Evolutionary conservation across 2,797 vertebrate genomes (phyloP), one percentile per base, ranked within the genome.

Genomic region (Thaleichthys pacificus): DNA sequence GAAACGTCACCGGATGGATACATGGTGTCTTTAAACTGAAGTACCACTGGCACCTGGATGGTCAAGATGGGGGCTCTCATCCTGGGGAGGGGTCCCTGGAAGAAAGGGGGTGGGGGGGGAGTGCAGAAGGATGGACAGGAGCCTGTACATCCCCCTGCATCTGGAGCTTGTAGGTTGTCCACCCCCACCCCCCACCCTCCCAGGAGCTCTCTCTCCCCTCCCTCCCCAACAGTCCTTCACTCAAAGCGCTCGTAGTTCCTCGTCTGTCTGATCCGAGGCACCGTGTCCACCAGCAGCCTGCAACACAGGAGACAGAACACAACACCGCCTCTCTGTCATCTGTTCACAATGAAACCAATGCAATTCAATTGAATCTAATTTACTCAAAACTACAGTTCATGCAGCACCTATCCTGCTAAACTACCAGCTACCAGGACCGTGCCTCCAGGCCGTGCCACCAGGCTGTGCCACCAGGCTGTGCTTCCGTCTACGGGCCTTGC

Each of bases 161-260:
- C 42, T 47, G 9, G 9, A 47, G 8, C 42, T 47, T 3, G 42
- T 3, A 47, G 42, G 42, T 38, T 38, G 35, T 38, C 42, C 42
- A 47, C 42, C 2, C 11, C 12, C 12, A 9, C 38, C 8, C 38
- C 11, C 42, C 42, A 47, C 42, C 9, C 42, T 1, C 57, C 38
- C 58, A 54, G 3, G 47, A 3, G 61, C 30, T 38, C 12, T 19
- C 11, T 28, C 60, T 67, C n/a, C 73, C 4, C 30, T 26, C 51
- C 60, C 65, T 15, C 70, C 70, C 32, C 6, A 12, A 7, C 14
- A 35, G 26, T 8, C 19, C 51, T 57, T 95, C 94, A 99, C 90
- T 99, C 97, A 19, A 99, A 98, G 77, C 97, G 96, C 82, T 98
- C 97, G 0, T 99, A 99, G 85, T 97, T 94, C 75, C 95, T 95